Conservation (phyloP, 2,888 invertebrate genomes). For the Aporophyla lueneburgensis region DNA sequence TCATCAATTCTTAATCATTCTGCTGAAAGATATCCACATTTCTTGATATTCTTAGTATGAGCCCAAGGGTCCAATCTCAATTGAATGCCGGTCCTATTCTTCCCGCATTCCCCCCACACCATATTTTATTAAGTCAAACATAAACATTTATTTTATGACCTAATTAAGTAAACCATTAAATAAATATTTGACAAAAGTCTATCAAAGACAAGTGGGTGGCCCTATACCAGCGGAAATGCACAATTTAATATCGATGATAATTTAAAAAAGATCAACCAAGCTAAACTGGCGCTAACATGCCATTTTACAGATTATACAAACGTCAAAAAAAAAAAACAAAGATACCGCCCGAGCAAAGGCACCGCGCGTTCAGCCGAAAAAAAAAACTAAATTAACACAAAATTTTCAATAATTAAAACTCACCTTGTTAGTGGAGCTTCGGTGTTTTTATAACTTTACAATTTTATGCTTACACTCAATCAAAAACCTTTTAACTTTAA, state of each 20-base stretch:
- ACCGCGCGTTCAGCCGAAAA: constrained; percentile 78
- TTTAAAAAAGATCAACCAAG: constrained; percentile 81
- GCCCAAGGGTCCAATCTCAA: too few relatives aligned
- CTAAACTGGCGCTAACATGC: constrained; percentile 86
- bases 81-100: not conserved
- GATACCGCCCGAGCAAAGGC: constrained; percentile 79
- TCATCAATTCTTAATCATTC: too few relatives aligned
- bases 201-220: constrained; percentile 71
- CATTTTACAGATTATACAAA: constrained; percentile 89
- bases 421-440: constrained; percentile 85
- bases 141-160: constrained; percentile 32
- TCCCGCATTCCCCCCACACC: not conserved
- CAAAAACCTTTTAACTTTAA: not conserved
- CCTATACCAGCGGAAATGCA: constrained; percentile 80
- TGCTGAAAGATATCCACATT: not conserved
- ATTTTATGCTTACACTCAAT: constrained; percentile 29
- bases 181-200: constrained; percentile 52
- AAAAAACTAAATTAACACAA: constrained; percentile 88
- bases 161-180: constrained; percentile 26
- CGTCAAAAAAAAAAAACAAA: constrained; percentile 76
- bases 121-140: not conserved
- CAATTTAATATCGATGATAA: constrained; percentile 82
- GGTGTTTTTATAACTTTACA: constrained; percentile 79
- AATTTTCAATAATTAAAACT: constrained; percentile 88
- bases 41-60: too few relatives aligned